Base-by-base conservation (phyloP, 2,113 vertebrate genomes). In the Cnemophilus loriae region DNA sequence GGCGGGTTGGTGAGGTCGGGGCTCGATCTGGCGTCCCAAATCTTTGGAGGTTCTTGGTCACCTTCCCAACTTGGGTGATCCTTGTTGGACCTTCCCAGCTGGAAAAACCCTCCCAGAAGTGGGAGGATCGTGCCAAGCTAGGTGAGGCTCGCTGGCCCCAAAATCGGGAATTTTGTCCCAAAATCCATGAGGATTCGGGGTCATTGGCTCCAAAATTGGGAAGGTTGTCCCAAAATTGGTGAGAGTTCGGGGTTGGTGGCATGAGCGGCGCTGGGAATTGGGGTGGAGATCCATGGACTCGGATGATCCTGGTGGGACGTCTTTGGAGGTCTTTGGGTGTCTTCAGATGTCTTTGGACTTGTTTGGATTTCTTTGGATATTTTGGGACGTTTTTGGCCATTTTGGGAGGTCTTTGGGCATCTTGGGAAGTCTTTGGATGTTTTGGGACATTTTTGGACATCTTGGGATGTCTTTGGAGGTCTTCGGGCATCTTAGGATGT, bases 11-110 rank as follows among this genome's bases (percentile, higher is more conserved):
- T n/a, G n/a, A 14, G 10, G 13, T 3, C 41, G 2, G 42, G 32
- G 37, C 5, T 61, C 1, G 59, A 13, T 28, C 1, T 2, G 37
- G 12, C 5, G 37, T 9, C 26, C 5, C 3, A 0, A 33, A 24
- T 24, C 8, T 32, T 42, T 6, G 63, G 63, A 33, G 63, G 63
- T 16, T 44, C 41, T 44, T 5, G 41, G 63, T 46, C 22, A 4
- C 12, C 37, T 41, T 21, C 27, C 2, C 27, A 1, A 10, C 19
- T 15, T 42, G 60, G 60, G 5, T 30, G 37, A 4, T 41, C 37
- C 17, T 13, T 1, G 37, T 13, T 13, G 37, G 60, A 5, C 4
- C 6, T 42, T 63, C 9, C 13, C 12, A 2, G 13, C 10, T 20
- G 60, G 9, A 27, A 15, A 30, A 28, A 22, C 4, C 12, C 27